These are phyloP conservation scores for Mus spicilegus DNA, from an alignment of 2,113 vertebrate species.

Conservation along the genomic window DNA sequence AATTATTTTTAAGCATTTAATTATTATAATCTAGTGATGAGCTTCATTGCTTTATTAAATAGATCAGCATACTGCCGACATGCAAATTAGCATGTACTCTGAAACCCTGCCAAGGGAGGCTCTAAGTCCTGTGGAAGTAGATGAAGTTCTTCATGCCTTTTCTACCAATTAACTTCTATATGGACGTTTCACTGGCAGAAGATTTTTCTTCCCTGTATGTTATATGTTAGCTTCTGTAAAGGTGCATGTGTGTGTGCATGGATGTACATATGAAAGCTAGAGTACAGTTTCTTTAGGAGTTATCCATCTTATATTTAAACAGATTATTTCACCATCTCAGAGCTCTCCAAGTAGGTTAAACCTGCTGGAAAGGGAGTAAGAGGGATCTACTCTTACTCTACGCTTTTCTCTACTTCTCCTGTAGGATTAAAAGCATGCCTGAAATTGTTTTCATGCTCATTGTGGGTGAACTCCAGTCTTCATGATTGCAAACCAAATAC, in stretches of 20 bases:
- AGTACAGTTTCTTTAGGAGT: no score
- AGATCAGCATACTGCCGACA: neutral
- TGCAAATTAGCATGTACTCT: neutral
- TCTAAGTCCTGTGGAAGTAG: neutral
- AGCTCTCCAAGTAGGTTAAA: neutral
- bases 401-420: neutral
- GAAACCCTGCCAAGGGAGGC: neutral
- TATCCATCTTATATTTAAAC: neutral
- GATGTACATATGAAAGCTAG: neutral
- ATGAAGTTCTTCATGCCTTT: neutral
- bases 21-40: slow-evolving; percentile 61
- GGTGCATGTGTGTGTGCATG: neutral
- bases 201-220: neutral
- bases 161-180: neutral
- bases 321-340: neutral
- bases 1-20: slow-evolving; percentile 77
- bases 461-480: no score
- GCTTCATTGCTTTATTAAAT: slow-evolving; percentile 45
- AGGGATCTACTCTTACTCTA: neutral
- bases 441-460: neutral
- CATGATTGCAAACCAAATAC: neutral
- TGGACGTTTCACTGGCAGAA: neutral
- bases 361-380: neutral
- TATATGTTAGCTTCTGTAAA: neutral
- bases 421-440: no score